Percentiles rank a stretch among this genome's conserved stretches.
Conservation (phyloP, 2,113 vertebrate species). For the Crotalus helleri region DNA sequence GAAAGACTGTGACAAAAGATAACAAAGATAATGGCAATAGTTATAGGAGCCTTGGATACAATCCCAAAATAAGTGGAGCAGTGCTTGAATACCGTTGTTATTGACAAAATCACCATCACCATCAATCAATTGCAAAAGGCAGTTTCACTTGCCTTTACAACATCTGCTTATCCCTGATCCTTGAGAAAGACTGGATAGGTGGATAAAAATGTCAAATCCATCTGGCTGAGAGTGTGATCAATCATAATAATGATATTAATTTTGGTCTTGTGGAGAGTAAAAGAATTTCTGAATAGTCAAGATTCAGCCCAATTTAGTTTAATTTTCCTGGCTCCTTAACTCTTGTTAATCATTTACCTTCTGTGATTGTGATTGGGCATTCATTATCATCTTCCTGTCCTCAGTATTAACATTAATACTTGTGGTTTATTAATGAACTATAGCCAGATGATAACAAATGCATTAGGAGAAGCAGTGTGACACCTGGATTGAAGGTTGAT, state of each 20-base stretch:
- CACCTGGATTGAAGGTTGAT: background rate
- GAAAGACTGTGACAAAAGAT: background rate
- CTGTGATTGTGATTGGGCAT: background rate
- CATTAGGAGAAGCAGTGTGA: background rate
- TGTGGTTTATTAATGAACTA: background rate
- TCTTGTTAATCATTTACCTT: background rate
- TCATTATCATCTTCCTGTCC: background rate
- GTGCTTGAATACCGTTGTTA: background rate
- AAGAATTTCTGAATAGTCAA: background rate
- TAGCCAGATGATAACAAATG: background rate
- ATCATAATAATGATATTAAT: background rate
- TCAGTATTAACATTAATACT: background rate
- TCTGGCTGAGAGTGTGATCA: background rate
- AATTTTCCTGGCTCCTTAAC: background rate
- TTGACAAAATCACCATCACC: background rate
- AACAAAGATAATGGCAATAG: background rate
- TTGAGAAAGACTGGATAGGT: background rate
- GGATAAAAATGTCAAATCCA: background rate
- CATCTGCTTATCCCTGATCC: background rate
- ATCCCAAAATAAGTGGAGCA: background rate
- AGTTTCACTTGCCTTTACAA: background rate
- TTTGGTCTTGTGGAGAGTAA: background rate
- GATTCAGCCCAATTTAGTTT: background rate
- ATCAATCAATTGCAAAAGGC: background rate
- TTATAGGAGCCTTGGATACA: background rate